These are phyloP conservation scores for Aphelinus certus DNA, from an alignment of 1,140 invertebrate genomes.

Conservation along the genomic window DNA sequence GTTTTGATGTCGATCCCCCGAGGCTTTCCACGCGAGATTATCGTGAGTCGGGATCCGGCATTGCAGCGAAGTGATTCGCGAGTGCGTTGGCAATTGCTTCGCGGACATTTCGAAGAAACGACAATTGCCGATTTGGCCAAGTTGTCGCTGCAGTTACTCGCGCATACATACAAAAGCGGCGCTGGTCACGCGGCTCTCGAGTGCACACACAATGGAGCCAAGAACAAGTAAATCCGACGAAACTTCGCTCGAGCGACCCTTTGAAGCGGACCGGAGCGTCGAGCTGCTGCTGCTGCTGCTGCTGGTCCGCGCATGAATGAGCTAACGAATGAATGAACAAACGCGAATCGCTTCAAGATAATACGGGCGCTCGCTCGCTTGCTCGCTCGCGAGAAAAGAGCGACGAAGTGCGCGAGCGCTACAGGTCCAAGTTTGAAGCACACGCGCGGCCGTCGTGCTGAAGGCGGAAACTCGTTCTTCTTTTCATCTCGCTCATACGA, in stretches of 20 bases:
- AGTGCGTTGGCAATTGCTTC: too few species aligned
- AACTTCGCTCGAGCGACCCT: too few species aligned
- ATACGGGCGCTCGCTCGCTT: neutral
- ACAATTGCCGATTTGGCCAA: too few species aligned
- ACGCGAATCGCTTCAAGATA: neutral
- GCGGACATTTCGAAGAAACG: too few species aligned
- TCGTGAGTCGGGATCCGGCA: too few species aligned
- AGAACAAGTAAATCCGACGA: neutral
- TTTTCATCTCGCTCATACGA: too few species aligned
- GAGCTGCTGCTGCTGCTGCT: neutral
- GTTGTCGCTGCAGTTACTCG: too few species aligned
- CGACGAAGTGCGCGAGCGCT: neutral
- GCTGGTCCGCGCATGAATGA: slow-evolving; percentile 25
- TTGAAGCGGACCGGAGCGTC: neutral
- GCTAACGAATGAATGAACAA: slow-evolving; percentile 19
- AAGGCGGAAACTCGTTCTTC: neutral
- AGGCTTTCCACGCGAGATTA: too few species aligned
- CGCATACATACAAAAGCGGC: too few species aligned
- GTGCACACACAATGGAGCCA: neutral
- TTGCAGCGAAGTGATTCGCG: too few species aligned
- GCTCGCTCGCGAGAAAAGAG: slow-evolving; percentile 14
- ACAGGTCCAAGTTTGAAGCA: slow-evolving; percentile 6
- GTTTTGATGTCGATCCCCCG: too few species aligned
- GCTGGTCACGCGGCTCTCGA: too few species aligned
- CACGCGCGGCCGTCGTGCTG: neutral